Evolutionary conservation across 1,140 invertebrate genomes (phyloP), one percentile per base, ranked within the genome.

Genomic region (Trichonephila inaurata): DNA sequence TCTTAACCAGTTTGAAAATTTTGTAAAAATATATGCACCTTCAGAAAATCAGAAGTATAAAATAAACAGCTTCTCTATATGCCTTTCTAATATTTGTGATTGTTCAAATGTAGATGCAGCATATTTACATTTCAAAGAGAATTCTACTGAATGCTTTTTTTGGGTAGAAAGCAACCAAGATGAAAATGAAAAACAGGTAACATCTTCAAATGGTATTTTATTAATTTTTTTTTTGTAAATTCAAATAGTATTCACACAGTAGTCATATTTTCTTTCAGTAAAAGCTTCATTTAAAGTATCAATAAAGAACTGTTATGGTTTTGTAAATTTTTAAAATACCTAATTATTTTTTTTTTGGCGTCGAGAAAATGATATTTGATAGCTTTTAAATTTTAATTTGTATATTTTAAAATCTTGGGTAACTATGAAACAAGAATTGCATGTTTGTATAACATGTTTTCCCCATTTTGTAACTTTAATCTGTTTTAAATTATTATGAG

Each of bases 51-150:
- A 44, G 18, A 82, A 44, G 44, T 82, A 82, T 28, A 40, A 82
- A 33, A 40, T 88, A 18, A 60, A n/a, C 18, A 62, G n/a, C 60
- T 88, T 64, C 60, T n/a, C 58, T 33, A 10, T 62, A 16, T 24
- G 12, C 28, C 33, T 33, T 62, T 21, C 64, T 14, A 16, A 24
- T 88, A n/a, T 1, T 64, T 64, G 3, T 88, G 28, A 88, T 28
- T 69, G 7, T 69, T 6, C 14, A 12, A 88, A 88, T 40, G 33
- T 6, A 12, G 24, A 16, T 14, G 16, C 24, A 24, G 18, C 28
- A 18, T 64, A 88, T 62, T 24, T 88, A 8, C 58, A 64, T 88
- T 33, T 88, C 6, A 88, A 64, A 62, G 86, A 88, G 33, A 12
- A 18, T 64, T 33, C 86, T 28, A 18, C 58, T 64, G 19, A 64